phyloP scores from a whole-genome alignment of 2,888 invertebrate species.

The Diplolepis rosae region DNA sequence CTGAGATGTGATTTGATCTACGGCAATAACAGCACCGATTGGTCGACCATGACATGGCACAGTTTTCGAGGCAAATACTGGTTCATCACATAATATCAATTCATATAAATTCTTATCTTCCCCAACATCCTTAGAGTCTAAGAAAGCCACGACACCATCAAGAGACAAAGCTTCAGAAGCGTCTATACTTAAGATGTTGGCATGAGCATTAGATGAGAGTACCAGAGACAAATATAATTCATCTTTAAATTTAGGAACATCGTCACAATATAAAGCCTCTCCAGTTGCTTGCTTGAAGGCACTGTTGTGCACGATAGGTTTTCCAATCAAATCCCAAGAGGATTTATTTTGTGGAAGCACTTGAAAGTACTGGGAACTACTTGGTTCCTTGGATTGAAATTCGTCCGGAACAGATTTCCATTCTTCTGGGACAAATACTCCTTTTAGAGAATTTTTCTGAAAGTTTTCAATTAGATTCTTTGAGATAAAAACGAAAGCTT shows the following conservation, averaged over 20 bases:
- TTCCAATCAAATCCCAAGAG: constrained; percentile 83
- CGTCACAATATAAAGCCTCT: constrained; percentile 92
- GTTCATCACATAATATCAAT: background rate
- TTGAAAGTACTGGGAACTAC: constrained; percentile 83
- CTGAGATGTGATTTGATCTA: constrained; percentile 86
- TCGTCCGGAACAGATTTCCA: constrained; percentile 74
- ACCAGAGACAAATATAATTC: constrained; percentile 88
- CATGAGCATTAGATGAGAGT: constrained; percentile 85
- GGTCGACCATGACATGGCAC: constrained; percentile 84
- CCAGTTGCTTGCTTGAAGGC: constrained; percentile 91
- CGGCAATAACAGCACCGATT: constrained; percentile 84
- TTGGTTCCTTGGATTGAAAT: constrained; percentile 77
- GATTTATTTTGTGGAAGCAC: constrained; percentile 76
- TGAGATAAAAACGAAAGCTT: background rate
- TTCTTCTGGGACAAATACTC: constrained; percentile 47
- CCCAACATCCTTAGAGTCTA: constrained; percentile 83
- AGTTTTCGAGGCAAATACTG: constrained; percentile 55
- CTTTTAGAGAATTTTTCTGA: background rate
- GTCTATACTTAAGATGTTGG: constrained; percentile 84
- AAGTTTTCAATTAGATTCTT: background rate
- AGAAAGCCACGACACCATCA: constrained; percentile 86
- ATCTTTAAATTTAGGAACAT: constrained; percentile 83
- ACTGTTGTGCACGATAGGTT: constrained; percentile 85
- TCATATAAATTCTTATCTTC: background rate
- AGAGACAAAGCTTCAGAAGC: constrained; percentile 81